Evolutionary conservation across 2,113 vertebrate species (phyloP).

Genomic region (Prunella fulvescens): DNA sequence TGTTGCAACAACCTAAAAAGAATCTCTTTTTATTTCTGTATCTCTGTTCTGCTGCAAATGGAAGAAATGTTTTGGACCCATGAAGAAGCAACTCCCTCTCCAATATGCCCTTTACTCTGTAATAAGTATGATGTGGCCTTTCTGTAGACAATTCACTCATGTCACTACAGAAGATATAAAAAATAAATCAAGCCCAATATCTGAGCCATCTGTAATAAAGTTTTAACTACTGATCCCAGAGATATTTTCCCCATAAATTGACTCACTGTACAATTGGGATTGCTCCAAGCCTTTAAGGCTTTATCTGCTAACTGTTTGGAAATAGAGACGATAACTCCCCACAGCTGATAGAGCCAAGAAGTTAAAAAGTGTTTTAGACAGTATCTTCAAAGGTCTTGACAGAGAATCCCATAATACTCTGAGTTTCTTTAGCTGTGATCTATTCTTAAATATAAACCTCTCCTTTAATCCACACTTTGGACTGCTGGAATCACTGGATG

Average conservation of each 20-base stretch:
- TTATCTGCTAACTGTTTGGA: slow-evolving; percentile 15
- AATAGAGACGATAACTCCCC: slow-evolving; percentile 1
- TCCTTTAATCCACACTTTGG: background rate
- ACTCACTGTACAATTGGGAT: background rate
- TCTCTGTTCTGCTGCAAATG: background rate
- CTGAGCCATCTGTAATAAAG: slow-evolving; percentile 30
- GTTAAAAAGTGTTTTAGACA: background rate
- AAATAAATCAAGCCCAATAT: slow-evolving; percentile 43
- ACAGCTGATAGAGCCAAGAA: background rate
- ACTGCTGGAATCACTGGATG: background rate
- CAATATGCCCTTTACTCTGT: background rate
- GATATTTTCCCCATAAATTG: slow-evolving; percentile 36
- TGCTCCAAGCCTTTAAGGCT: slow-evolving; percentile 24
- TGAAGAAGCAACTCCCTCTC: background rate
- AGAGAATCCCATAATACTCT: background rate
- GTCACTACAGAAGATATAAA: background rate
- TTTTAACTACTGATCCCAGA: slow-evolving; percentile 47
- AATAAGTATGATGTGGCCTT: background rate
- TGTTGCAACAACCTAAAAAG: background rate
- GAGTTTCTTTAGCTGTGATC: slow-evolving; percentile 23
- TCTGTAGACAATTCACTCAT: slow-evolving; percentile 16
- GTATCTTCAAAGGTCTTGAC: background rate
- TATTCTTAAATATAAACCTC: background rate
- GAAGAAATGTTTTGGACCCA: background rate
- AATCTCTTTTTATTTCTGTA: background rate